Base-by-base conservation (phyloP, 1,140 invertebrate species). In the Pseudoatta argentina region DNA sequence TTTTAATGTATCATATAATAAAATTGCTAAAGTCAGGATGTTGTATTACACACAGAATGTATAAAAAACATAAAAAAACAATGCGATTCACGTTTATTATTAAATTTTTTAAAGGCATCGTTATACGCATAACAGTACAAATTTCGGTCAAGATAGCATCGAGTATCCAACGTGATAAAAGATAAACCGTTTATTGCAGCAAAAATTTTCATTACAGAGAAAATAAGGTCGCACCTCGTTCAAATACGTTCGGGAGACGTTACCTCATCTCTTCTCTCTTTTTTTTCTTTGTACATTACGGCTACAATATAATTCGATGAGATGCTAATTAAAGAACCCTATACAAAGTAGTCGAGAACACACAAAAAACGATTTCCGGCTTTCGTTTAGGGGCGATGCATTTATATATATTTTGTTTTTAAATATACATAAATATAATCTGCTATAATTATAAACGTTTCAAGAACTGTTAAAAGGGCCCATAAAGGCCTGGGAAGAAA, bases 381-480 rank as follows among this genome's bases (percentile, higher is more conserved):
- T 39, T 75, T 88, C 16, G 55, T 76, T 57, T 48, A 89, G 44
- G 85, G 73, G 88, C 82, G 63, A 86, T 89, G 88, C 89, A 89
- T 91, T 91, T 88, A 91, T 92, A 92, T 93, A 92, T 92, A 92
- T 87, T 77, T 90, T 91, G 61, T 89, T 83, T 91, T 92, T 91
- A 91, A 92, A 91, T 92, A 93, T 92, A 93, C 87, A 93, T 93
- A 93, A 92, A 94, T 93, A 93, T 93, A 93, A 86, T 93, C 86
- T 77, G 88, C 86, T 92, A 92, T 92, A 91, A 88, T 91, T 93
- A 90, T 92, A 92, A 90, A 92, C 82, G 81, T 92, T 88, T 89
- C 75, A 85, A 89, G 85, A 92, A 87, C 67, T 87, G 78, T 91
- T 75, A 78, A 86, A 77, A 90, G 85, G 39, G 87, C 81, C 71